A percentile compares a stretch with the other conserved stretches of the same genome.
These are phyloP conservation scores for Eospalax fontanierii DNA, from an alignment of 2,797 vertebrate species.

Conservation along the genomic window DNA sequence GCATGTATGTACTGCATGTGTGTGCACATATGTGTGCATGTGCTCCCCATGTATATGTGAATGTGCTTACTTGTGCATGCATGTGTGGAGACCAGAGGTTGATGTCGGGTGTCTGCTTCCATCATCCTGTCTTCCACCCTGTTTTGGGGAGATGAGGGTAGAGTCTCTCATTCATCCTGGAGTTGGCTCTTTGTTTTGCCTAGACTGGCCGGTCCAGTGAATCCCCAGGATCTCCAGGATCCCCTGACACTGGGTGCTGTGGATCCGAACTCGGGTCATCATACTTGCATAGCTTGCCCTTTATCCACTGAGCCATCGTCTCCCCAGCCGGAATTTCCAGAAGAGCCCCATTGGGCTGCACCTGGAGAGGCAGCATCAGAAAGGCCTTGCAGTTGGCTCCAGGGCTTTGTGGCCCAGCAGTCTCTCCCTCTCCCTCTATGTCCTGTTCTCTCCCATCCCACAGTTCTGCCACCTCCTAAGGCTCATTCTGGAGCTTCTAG, in stretches of 20 bases:
- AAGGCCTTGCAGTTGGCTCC: accelerated
- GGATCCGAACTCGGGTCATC: not conserved
- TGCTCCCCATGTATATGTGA: not conserved
- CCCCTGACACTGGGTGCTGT: not conserved
- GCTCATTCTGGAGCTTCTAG: not conserved
- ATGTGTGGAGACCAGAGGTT: not conserved
- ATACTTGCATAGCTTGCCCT: not conserved
- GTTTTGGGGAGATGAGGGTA: not conserved
- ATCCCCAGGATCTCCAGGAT: too few species aligned
- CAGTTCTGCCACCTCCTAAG: not conserved
- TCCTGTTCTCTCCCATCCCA: not conserved
- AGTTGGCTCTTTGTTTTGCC: not conserved
- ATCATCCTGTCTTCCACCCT: not conserved
- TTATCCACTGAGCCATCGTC: not conserved
- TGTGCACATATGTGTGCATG: not conserved
- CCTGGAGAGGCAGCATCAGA: not conserved
- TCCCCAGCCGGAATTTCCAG: not conserved
- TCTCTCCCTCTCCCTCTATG: not conserved
- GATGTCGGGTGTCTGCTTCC: not conserved
- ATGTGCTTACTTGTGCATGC: not conserved
- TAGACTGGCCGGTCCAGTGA: not conserved
- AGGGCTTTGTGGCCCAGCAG: not conserved
- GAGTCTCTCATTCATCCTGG: not conserved
- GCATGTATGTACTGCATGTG: not conserved
- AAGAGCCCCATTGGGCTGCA: not conserved